phyloP scores from a whole-genome alignment of 2,888 invertebrate species.

The Seladonia tumulorum region DNA sequence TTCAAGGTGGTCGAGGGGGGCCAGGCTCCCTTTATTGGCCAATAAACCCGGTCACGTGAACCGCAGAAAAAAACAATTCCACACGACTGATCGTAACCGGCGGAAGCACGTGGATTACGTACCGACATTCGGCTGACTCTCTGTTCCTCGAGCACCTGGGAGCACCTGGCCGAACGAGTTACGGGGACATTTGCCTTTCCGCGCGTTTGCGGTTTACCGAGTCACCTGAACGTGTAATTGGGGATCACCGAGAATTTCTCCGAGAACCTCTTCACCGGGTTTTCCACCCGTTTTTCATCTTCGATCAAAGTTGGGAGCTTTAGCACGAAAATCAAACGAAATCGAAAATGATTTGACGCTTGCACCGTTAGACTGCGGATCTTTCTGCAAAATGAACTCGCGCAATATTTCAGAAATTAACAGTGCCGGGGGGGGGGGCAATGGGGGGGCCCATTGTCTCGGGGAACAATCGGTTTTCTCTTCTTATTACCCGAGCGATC shows the following conservation, averaged over 20 bases:
- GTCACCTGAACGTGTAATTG: background rate
- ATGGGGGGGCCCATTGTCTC: constrained; percentile 20
- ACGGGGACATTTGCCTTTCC: constrained; percentile 26
- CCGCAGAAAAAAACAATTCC: constrained; percentile 45
- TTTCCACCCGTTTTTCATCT: background rate
- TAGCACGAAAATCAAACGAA: background rate
- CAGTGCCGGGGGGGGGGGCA: too few species aligned
- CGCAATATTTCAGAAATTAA: background rate
- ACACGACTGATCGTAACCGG: constrained; percentile 33
- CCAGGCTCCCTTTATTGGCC: constrained; percentile 35
- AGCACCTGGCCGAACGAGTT: background rate
- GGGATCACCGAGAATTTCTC: constrained; percentile 5
- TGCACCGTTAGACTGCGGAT: background rate
- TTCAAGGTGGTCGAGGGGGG: background rate
- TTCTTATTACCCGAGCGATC: background rate
- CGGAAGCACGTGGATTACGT: constrained; percentile 20
- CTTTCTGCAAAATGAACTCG: background rate
- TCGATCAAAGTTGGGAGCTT: background rate
- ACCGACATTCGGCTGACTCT: background rate
- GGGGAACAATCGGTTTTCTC: constrained; percentile 30
- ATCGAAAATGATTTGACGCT: background rate
- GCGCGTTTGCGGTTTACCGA: constrained; percentile 6
- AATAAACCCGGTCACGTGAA: constrained; percentile 41
- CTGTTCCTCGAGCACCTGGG: background rate
- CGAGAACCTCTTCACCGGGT: background rate